phyloP scores from a whole-genome alignment of 2,113 vertebrate species.

The Chloebia gouldiae region DNA sequence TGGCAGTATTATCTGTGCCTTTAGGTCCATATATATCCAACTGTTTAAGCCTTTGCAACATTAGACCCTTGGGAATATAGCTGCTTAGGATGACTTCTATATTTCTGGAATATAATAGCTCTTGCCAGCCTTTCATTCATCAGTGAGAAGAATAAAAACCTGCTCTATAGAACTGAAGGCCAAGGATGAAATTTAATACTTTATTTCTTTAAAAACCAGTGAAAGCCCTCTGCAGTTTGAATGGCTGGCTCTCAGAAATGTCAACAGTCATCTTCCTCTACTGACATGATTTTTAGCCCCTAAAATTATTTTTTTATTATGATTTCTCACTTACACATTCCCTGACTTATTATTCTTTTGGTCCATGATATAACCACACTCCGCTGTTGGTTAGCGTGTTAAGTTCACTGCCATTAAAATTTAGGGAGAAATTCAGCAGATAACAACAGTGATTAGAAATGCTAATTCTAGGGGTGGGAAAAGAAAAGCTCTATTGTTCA shows the following conservation, averaged over 20 bases:
- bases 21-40: neutral
- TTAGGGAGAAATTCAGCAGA: neutral
- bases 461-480: neutral
- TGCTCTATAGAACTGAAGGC: neutral
- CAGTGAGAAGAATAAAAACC: neutral
- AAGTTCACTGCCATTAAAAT: neutral
- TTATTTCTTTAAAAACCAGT: neutral
- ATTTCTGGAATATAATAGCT: neutral
- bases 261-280: neutral
- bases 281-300: neutral
- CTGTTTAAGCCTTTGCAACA: neutral
- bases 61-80: neutral
- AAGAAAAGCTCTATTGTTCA: neutral
- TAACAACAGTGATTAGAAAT: neutral
- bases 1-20: neutral
- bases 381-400: neutral
- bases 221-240: neutral
- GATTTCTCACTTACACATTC: neutral
- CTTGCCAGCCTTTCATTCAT: constrained; percentile 17
- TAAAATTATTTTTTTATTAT: neutral
- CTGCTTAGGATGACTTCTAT: neutral
- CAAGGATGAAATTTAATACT: neutral
- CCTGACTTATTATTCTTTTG: neutral
- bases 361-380: neutral
- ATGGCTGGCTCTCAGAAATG: neutral